Conservation (phyloP, 2,797 vertebrate genomes). For the Artibeus jamaicensis region DNA sequence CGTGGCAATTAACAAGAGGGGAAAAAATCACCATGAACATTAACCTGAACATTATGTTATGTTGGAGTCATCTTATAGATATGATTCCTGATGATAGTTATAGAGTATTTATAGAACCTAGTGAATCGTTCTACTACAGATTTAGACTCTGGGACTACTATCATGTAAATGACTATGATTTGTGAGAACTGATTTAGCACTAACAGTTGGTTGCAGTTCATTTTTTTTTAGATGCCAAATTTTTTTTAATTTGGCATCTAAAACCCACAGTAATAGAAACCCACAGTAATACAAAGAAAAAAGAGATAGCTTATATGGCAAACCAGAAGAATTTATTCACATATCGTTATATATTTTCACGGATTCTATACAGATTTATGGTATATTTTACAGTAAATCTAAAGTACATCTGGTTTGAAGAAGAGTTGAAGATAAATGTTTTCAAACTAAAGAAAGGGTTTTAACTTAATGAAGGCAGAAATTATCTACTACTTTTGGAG, state of each 20-base stretch:
- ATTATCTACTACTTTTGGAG: background rate
- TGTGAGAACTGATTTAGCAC: background rate
- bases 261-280: background rate
- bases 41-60: background rate
- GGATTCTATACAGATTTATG: background rate
- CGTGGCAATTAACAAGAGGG: background rate
- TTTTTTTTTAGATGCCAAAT: background rate
- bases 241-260: background rate
- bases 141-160: background rate
- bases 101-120: background rate
- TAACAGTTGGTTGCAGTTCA: background rate
- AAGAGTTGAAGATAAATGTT: background rate
- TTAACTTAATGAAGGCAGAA: background rate
- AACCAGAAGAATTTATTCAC: background rate
- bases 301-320: background rate
- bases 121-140: background rate
- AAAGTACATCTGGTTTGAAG: background rate
- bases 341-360: background rate
- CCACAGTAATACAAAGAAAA: background rate
- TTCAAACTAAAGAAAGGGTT: background rate
- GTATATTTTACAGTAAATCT: slow-evolving; percentile 16
- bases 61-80: background rate
- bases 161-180: background rate
- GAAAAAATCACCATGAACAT: background rate
- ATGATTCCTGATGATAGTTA: background rate